Conservation (phyloP, 2,888 invertebrate species). For the Mesoligia furuncula region DNA sequence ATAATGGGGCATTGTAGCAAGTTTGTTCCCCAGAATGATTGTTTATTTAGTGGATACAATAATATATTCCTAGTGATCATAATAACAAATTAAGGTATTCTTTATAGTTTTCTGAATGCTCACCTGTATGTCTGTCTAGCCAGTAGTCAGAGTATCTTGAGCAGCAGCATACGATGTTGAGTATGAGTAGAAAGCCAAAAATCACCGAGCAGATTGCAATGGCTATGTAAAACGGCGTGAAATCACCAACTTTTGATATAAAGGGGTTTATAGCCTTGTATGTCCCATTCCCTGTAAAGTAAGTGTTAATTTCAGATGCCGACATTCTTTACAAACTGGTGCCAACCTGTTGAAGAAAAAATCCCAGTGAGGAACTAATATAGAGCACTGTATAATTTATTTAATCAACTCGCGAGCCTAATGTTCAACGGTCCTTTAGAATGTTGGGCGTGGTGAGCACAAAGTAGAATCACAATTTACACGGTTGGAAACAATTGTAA, state of each 20-base stretch:
- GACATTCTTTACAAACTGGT: conserved; percentile 78
- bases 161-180: conserved; percentile 95
- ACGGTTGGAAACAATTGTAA: neutral
- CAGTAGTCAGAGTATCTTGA: conserved; percentile 95
- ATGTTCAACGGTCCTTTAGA: conserved; percentile 33
- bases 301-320: conserved; percentile 83
- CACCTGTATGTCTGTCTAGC: conserved; percentile 95
- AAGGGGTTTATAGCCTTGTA: conserved; percentile 82
- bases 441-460: conserved; percentile 54
- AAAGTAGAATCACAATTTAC: neutral
- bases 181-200: conserved; percentile 92
- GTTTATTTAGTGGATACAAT: neutral
- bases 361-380: conserved; percentile 68
- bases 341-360: conserved; percentile 84
- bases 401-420: conserved; percentile 34
- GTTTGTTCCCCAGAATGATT: neutral
- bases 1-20: neutral
- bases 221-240: conserved; percentile 95
- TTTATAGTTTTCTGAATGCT: conserved; percentile 56
- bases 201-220: conserved; percentile 94
- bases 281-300: conserved; percentile 86
- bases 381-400: conserved; percentile 10
- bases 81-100: neutral
- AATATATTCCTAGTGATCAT: neutral
- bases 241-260: conserved; percentile 91